Percentiles rank a stretch among this genome's conserved stretches.
These are phyloP conservation scores for Thalassarche chlororhynchos DNA, from an alignment of 2,113 vertebrate species.

Conservation along the genomic window DNA sequence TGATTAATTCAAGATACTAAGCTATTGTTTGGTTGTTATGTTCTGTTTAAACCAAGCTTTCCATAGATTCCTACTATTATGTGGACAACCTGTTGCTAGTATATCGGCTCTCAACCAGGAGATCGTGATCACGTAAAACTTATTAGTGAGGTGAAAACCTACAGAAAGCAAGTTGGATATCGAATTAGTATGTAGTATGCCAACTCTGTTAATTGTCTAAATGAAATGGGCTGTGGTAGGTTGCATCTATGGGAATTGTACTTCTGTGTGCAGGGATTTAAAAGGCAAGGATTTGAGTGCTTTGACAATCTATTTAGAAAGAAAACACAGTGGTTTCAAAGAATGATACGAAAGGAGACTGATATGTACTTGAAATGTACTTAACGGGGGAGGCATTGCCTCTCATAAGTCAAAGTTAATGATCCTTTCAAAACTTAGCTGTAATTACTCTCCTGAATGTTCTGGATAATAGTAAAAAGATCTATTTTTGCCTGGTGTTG, in stretches of 20 bases:
- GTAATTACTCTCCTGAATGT: slow-evolving; percentile 50
- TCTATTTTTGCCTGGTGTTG: slow-evolving; percentile 46
- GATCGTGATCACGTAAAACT: background rate
- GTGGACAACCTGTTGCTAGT: background rate
- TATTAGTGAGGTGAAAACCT: background rate
- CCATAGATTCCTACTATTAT: background rate
- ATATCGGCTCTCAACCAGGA: background rate
- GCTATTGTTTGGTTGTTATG: background rate
- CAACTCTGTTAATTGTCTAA: background rate
- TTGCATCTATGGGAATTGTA: background rate
- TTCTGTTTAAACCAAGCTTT: background rate
- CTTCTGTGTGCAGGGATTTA: background rate
- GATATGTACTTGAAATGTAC: slow-evolving; percentile 19
- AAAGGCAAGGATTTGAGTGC: slow-evolving; percentile 41
- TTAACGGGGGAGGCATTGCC: slow-evolving; percentile 30
- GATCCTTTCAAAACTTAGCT: slow-evolving; percentile 48
- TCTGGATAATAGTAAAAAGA: slow-evolving; percentile 45
- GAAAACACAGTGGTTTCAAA: background rate
- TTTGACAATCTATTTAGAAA: slow-evolving; percentile 60
- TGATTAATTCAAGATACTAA: background rate
- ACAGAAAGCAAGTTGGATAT: background rate
- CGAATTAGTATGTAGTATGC: background rate
- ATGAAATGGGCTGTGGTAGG: background rate
- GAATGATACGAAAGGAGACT: background rate
- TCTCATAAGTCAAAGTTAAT: slow-evolving; percentile 61